Conservation (phyloP, 2,888 invertebrate genomes). For the Cheilosia grossa region DNA sequence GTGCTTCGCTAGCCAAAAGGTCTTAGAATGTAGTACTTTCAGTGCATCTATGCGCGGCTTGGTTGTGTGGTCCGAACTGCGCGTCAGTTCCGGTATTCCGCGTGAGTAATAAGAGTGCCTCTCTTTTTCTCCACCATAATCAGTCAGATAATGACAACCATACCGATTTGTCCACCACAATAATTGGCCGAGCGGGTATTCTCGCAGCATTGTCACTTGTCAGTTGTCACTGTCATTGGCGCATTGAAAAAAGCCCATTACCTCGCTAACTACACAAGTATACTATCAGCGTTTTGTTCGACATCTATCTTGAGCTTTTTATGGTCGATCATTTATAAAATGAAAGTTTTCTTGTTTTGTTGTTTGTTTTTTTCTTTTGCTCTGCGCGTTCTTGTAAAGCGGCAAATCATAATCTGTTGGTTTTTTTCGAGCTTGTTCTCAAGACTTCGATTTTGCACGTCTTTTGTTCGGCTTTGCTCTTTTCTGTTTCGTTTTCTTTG, state of each 20-base stretch:
- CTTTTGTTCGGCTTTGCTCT: constrained; percentile 17
- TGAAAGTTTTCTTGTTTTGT: constrained; percentile 66
- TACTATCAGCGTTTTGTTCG: constrained; percentile 6
- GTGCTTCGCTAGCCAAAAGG: constrained; percentile 28
- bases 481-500: constrained; percentile 55
- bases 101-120: neutral
- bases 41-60: neutral
- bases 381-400: constrained; percentile 55
- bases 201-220: constrained; percentile 11
- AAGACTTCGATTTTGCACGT: constrained; percentile 44
- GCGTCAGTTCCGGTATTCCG: constrained; percentile 60
- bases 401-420: constrained; percentile 25
- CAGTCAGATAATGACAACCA: constrained; percentile 32
- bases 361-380: constrained; percentile 17
- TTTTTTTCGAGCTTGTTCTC: constrained; percentile 18
- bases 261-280: constrained; percentile 13
- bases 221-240: constrained; percentile 3
- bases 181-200: constrained; percentile 34
- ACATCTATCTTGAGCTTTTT: constrained; percentile 35
- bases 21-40: neutral
- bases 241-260: constrained; percentile 39
- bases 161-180: constrained; percentile 56
- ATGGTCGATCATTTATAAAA: constrained; percentile 68
- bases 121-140: neutral
- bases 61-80: neutral